Conservation (phyloP, 2,113 vertebrate species). For the Zosterops pallidus region DNA sequence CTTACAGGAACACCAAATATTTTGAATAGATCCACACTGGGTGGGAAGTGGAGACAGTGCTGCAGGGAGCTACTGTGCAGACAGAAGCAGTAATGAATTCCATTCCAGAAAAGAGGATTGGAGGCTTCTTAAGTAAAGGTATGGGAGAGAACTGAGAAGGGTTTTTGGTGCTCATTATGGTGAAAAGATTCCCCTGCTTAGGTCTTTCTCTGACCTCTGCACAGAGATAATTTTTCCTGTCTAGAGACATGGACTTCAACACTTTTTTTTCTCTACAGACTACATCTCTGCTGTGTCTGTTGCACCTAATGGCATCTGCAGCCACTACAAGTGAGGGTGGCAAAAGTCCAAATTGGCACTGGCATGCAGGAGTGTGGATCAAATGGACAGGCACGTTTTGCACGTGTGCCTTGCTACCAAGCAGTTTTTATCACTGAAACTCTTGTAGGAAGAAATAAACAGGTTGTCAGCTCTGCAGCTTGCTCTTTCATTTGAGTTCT, state of each 20-base stretch:
- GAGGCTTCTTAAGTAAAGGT: neutral
- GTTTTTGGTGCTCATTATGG: neutral
- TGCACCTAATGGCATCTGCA: neutral
- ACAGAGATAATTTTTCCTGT: neutral
- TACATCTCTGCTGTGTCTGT: neutral
- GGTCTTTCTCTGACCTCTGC: neutral
- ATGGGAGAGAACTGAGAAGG: neutral
- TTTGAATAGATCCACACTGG: neutral
- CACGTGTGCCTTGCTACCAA: neutral
- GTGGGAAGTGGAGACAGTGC: neutral
- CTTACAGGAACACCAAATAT: neutral
- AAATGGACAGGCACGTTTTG: neutral
- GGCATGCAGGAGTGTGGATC: neutral
- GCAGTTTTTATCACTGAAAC: neutral
- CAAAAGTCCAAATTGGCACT: neutral
- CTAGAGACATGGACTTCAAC: neutral
- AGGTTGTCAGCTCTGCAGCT: neutral
- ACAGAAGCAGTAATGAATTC: neutral
- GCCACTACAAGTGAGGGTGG: neutral
- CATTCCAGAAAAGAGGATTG: neutral
- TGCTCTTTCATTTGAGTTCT: neutral
- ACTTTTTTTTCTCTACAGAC: neutral
- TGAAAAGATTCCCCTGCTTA: neutral
- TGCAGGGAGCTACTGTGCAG: neutral
- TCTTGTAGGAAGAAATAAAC: neutral